Base-by-base conservation (phyloP, 2,797 vertebrate species). In the Bucorvus abyssinicus region DNA sequence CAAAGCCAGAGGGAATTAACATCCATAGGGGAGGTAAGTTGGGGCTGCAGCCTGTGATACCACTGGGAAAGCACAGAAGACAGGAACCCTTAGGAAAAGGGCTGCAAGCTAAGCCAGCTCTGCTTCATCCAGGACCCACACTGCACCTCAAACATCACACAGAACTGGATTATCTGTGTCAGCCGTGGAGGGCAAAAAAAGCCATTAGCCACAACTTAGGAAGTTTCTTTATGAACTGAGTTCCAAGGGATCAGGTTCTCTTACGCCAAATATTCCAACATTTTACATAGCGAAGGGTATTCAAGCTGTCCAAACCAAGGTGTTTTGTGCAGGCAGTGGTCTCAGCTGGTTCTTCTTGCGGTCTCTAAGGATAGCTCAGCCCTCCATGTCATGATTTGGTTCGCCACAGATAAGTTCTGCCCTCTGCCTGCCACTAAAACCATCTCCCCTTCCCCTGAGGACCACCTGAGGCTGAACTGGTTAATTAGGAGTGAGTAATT, bases 311-410 rank as follows among this genome's bases (percentile, higher is more conserved):
- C 63, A 68, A 75, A 71, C 6, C 1, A 10, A 68, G 29, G 53
- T 42, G 13, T 44, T 87, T 30, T 71, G 22, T 36, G 34, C 24
- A 78, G 44, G 50, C n/a, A 85, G 53, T 7, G 7, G 67, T 68
- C 36, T 45, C 30, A 60, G 6, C n/a, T 88, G 65, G n/a, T 44
- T 79, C 17, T 24, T 90, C 52, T n/a, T 57, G 24, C 7, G 29
- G 34, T 64, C 64, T 64, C n/a, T 70, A 85, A 71, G 24, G 22
- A 45, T 1, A 83, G 27, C 19, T 56, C 4, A 1, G 30, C 26
- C 47, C 29, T 50, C 17, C 38, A 65, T 18, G 21, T 36, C 76
- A 57, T 0, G 1, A 56, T 14, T 29, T 4, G 1, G 6, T n/a
- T 69, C 59, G 73, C 15, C 30, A 30, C 20, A 40, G 40, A 50